phyloP scores from a whole-genome alignment of 1,140 invertebrate species.

The Choristoneura fumiferana region DNA sequence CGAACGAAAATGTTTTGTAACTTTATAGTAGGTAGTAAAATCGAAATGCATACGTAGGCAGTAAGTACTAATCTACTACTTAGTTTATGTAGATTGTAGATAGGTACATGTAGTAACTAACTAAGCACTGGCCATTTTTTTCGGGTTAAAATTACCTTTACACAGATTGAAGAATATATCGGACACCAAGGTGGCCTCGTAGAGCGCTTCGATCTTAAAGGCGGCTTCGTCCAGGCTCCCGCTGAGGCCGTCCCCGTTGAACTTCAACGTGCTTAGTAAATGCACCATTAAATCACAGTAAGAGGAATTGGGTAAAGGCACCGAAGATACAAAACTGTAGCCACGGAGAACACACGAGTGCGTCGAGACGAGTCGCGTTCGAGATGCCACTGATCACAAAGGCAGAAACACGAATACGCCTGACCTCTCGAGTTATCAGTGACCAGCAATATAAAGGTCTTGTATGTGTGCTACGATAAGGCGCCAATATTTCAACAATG shows the following conservation, averaged over 20 bases:
- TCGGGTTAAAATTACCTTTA: conserved; percentile 45
- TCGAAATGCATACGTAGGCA: too few species aligned
- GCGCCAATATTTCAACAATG: conserved; percentile 1
- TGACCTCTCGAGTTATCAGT: conserved; percentile 57
- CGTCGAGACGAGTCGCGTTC: conserved; percentile 29
- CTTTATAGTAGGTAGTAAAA: too few species aligned
- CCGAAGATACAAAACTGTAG: conserved; percentile 21
- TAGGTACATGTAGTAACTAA: too few species aligned
- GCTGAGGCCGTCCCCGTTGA: conserved; percentile 35
- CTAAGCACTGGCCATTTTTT: too few species aligned
- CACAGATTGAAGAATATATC: conserved; percentile 56
- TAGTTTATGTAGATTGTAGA: too few species aligned
- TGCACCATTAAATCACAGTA: conserved; percentile 63
- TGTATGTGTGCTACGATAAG: conserved; percentile 11
- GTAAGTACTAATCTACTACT: too few species aligned
- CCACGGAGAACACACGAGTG: conserved; percentile 32
- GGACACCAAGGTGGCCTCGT: conserved; percentile 22
- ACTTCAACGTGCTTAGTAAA: conserved; percentile 36
- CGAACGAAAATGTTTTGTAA: too few species aligned
- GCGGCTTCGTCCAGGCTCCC: conserved; percentile 26
- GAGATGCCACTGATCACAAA: conserved; percentile 59
- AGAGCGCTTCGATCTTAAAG: conserved; percentile 34
- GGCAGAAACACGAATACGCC: conserved; percentile 42
- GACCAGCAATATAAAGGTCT: conserved; percentile 23
- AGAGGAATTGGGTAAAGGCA: conserved; percentile 29